Conservation (phyloP, 2,888 invertebrate species). For the Cyrtodaria siliqua region DNA sequence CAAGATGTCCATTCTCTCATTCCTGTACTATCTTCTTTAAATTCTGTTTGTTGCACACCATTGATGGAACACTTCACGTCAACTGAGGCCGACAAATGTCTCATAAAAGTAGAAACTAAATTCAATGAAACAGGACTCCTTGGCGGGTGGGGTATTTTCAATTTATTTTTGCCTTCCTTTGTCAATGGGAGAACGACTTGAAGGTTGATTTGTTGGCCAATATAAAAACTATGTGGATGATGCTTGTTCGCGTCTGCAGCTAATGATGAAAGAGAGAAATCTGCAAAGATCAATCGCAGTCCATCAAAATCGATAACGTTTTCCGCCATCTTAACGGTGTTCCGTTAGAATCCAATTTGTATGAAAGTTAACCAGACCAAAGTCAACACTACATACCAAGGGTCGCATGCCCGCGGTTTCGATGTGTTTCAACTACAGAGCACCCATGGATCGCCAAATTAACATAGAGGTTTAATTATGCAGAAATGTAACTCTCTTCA, state of each 20-base stretch:
- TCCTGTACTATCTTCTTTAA: background rate
- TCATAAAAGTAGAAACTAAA: slow-evolving; percentile 24
- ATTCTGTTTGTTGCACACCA: background rate
- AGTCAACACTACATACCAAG: too few relatives aligned
- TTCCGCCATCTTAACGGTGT: slow-evolving; percentile 19
- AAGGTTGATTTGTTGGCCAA: slow-evolving; percentile 13
- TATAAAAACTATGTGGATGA: slow-evolving; percentile 12
- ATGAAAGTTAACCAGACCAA: too few relatives aligned
- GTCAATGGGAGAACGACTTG: slow-evolving; percentile 7
- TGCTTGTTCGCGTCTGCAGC: background rate
- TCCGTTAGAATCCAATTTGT: too few relatives aligned
- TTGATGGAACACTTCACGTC: slow-evolving; percentile 35
- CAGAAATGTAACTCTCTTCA: too few relatives aligned
- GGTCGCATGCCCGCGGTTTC: too few relatives aligned
- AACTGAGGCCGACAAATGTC: slow-evolving; percentile 26
- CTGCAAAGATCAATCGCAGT: slow-evolving; percentile 13
- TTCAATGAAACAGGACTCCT: slow-evolving; percentile 36
- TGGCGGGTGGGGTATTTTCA: slow-evolving; percentile 21
- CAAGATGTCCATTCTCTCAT: slow-evolving; percentile 7
- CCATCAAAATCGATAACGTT: slow-evolving; percentile 27
- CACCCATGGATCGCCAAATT: too few relatives aligned
- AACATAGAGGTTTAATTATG: too few relatives aligned
- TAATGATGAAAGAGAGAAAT: slow-evolving; percentile 1
- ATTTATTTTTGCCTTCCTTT: slow-evolving; percentile 15
- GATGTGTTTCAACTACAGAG: too few relatives aligned